A percentile compares a stretch with the other conserved stretches of the same genome.
phyloP scores from a whole-genome alignment of 2,797 vertebrate species.

The Phoxinus dragarum region DNA sequence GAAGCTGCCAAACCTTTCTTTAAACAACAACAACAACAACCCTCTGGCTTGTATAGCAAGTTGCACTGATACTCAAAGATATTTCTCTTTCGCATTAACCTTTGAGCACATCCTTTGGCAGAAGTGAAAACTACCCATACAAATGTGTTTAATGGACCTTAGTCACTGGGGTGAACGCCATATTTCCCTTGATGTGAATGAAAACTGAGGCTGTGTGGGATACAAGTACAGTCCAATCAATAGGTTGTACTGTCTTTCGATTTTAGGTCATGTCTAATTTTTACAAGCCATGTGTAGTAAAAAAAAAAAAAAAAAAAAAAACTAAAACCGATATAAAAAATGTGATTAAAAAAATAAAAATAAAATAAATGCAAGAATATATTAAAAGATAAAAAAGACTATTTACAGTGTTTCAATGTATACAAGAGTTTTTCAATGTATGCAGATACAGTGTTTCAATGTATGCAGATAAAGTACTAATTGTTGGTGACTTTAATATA shows the following conservation, averaged over 20 bases:
- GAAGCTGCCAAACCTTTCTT: neutral
- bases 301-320: neutral
- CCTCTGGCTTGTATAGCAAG: neutral
- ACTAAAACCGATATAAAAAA: neutral
- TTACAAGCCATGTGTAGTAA: neutral
- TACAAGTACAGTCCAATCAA: neutral
- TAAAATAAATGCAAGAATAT: neutral
- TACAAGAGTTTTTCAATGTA: too few relatives aligned
- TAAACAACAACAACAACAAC: neutral
- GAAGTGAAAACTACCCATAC: neutral
- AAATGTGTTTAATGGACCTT: neutral
- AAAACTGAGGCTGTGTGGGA: neutral
- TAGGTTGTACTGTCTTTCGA: neutral
- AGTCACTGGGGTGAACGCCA: neutral
- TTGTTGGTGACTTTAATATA: too few relatives aligned
- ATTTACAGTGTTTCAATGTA: neutral
- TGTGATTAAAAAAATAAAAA: neutral
- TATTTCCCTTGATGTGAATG: neutral
- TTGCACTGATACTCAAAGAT: neutral
- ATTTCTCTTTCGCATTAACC: slow-evolving; percentile 7
- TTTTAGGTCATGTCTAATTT: neutral
- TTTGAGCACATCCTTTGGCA: neutral
- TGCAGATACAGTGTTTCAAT: too few relatives aligned
- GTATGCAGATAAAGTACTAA: too few relatives aligned
- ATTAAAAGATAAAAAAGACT: neutral